These are phyloP conservation scores for Labia minor DNA, from an alignment of 2,888 invertebrate genomes.

Conservation along the genomic window DNA sequence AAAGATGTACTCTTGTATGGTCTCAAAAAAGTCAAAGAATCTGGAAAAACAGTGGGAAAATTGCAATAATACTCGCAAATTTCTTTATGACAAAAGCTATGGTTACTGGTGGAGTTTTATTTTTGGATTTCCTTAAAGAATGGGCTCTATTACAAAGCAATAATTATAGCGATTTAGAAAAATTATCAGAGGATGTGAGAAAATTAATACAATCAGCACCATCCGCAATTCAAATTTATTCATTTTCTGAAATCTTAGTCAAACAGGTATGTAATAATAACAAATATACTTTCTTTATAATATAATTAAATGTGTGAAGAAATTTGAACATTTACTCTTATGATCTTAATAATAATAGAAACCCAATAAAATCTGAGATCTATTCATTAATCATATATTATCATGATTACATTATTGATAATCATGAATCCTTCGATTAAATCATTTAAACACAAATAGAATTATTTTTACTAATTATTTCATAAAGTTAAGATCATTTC, in stretches of 20 bases:
- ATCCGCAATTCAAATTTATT: conserved; percentile 55
- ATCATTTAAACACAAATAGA: too few species aligned
- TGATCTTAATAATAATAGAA: not conserved
- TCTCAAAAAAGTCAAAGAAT: conserved; percentile 29
- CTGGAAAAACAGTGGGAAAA: conserved; percentile 45
- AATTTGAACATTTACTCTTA: not conserved
- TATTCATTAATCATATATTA: too few species aligned
- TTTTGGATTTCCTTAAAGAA: conserved; percentile 33
- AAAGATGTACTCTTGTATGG: conserved; percentile 33
- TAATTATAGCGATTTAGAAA: conserved; percentile 27
- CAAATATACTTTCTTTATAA: not conserved
- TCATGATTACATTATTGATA: too few species aligned
- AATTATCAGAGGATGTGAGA: conserved; percentile 35
- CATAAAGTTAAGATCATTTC: too few species aligned
- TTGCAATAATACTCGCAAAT: conserved; percentile 45
- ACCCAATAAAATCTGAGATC: not conserved
- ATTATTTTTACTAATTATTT: too few species aligned
- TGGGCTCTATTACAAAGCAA: conserved; percentile 34
- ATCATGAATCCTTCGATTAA: too few species aligned
- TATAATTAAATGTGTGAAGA: not conserved
- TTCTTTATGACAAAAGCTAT: conserved; percentile 46
- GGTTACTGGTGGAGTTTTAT: conserved; percentile 34
- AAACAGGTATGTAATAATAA: conserved; percentile 37
- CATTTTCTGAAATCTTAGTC: conserved; percentile 44
- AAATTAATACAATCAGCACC: conserved; percentile 44